phyloP scores from a whole-genome alignment of 2,113 vertebrate genomes.

The Perccottus glenii region DNA sequence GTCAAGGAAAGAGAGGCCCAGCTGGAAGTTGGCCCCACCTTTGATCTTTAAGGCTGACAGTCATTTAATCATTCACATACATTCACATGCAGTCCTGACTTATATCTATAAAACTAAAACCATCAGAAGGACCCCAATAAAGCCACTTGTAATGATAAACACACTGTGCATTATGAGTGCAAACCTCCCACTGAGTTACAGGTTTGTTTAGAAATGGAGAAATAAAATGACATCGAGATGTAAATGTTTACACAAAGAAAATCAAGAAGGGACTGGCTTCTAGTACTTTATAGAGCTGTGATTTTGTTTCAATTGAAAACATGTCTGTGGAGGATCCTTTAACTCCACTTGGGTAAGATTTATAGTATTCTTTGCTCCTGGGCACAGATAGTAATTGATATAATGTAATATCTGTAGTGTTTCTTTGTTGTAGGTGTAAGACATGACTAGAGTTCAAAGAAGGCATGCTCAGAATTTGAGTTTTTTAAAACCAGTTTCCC shows the following conservation, averaged over 20 bases:
- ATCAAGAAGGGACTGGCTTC: slow-evolving; percentile 34
- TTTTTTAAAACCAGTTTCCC: background rate
- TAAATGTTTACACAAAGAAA: slow-evolving; percentile 65
- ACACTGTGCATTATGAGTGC: slow-evolving; percentile 55
- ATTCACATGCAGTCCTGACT: background rate
- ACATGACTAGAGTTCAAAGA: slow-evolving; percentile 12
- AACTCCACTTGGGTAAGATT: slow-evolving; percentile 49
- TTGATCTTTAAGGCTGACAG: slow-evolving; percentile 41
- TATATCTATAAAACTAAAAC: slow-evolving; percentile 22
- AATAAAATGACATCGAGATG: slow-evolving; percentile 57
- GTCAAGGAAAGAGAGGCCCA: slow-evolving; percentile 38
- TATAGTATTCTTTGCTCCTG: slow-evolving; percentile 40
- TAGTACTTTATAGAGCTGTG: slow-evolving; percentile 29
- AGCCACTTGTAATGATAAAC: slow-evolving; percentile 51
- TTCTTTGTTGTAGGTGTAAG: slow-evolving; percentile 13
- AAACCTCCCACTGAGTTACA: slow-evolving; percentile 50
- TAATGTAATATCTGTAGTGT: slow-evolving; percentile 57
- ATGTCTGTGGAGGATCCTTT: slow-evolving; percentile 57
- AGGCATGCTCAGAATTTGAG: background rate
- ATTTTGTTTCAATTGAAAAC: slow-evolving; percentile 66
- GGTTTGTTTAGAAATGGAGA: slow-evolving; percentile 55
- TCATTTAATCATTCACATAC: slow-evolving; percentile 38
- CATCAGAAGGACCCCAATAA: slow-evolving; percentile 35
- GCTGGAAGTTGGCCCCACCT: slow-evolving; percentile 59
- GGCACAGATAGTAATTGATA: slow-evolving; percentile 57